Evolutionary conservation across 1,140 invertebrate genomes (phyloP), one percentile per base, ranked within the genome.

Genomic region (Panulirus ornatus): DNA sequence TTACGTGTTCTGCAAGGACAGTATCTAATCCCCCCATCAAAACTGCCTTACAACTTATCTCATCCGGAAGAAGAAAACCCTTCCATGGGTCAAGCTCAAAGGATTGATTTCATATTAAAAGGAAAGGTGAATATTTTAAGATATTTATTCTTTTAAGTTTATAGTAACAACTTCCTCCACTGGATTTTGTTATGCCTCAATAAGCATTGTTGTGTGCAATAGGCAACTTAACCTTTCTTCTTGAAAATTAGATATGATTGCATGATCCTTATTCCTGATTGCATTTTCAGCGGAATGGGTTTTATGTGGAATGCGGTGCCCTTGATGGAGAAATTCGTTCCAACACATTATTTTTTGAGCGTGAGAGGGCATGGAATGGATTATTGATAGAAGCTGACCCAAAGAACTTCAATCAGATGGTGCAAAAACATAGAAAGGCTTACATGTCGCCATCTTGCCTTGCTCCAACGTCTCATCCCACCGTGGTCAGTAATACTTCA

Each of bases 321-420:
- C 91, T 93, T 30, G 93, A 94, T 90, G 94, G 94, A 1, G 93
- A 94, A 86, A 30, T 58, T 14, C 91, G 92, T 2, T 94, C 94
- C 3, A 94, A 94, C 89, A 93, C 93, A 6, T 58, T 94, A 34
- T 93, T 92, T 83, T 92, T 94, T 73, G 94, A 94, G 82, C 81
- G 92, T 54, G 58, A 91, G 6, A 90, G 92, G 44, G 76, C 86
- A 66, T 93, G 93, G 93, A 91, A 92, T 79, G 94, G 94, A 19
- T 71, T 94, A 1, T 87, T 94, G n/a, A 93, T 94, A 38, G 94
- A 94, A 91, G 93, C 93, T 30, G 93, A 94, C 91, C 93, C 93
- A 1, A 92, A 92, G 58, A 94, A 93, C 84, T 94, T 92, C 84
- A 91, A 92, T n/a, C 47, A 91, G 42, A 75, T 94, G 82, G 36